Evolutionary conservation across 2,113 vertebrate species (phyloP).

Genomic region (Phyllopteryx taeniolatus): DNA sequence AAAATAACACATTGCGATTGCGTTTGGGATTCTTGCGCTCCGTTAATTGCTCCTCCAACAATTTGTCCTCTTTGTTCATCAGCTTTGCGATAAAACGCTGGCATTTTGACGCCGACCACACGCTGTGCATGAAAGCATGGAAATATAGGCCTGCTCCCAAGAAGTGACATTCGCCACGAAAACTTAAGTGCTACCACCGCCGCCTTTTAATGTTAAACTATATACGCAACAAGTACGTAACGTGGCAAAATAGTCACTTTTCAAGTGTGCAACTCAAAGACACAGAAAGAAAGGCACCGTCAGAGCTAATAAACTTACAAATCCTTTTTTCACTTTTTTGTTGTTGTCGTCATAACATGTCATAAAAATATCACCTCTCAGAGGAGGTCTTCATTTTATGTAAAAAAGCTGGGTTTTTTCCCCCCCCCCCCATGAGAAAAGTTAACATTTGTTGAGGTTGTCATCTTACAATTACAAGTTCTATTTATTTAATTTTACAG

Average conservation of each 20-base stretch:
- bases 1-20: background rate
- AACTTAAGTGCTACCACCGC: background rate
- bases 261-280: background rate
- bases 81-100: background rate
- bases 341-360: too few species aligned
- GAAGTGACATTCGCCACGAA: background rate
- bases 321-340: background rate
- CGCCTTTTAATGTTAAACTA: background rate
- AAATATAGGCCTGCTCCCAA: background rate
- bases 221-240: background rate
- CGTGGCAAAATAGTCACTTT: background rate
- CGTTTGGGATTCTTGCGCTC: background rate
- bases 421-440: too few species aligned
- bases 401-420: too few species aligned
- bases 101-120: background rate
- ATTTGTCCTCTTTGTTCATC: slow-evolving; percentile 1
- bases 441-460: too few species aligned
- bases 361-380: too few species aligned
- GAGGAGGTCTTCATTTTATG: too few species aligned
- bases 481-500: too few species aligned
- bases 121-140: slow-evolving; percentile 6
- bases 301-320: background rate
- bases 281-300: background rate
- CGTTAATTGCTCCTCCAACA: background rate
- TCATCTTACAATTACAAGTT: too few species aligned